Evolutionary conservation across 2,888 invertebrate genomes (phyloP).

Genomic region (Carpatolechia fugitivella): DNA sequence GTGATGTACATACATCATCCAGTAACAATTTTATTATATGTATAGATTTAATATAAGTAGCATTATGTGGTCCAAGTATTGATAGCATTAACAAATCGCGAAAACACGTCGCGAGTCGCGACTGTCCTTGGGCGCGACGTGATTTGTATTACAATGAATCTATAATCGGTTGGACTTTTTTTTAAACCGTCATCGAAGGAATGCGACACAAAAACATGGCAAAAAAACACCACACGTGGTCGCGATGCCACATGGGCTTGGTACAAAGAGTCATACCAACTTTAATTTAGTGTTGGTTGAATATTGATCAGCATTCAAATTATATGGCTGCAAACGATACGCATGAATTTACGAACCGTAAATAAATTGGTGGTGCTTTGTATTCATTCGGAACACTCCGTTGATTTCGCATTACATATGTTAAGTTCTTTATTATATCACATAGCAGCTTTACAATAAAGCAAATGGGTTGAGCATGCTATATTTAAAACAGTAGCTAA

Average conservation of each 20-base stretch:
- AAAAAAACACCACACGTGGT: constrained; percentile 47
- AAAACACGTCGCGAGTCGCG: constrained; percentile 10
- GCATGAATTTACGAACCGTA: neutral
- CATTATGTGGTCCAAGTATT: neutral
- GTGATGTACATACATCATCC: no score
- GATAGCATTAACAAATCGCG: constrained; percentile 8
- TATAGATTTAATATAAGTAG: no score
- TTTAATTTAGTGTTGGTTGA: no score
- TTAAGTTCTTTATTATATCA: neutral
- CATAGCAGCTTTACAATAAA: no score
- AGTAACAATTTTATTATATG: no score
- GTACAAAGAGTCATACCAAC: neutral
- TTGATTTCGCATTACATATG: neutral
- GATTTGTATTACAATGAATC: constrained; percentile 46
- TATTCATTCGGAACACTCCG: neutral
- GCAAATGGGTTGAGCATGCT: no score
- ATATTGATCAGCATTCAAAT: no score
- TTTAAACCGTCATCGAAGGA: constrained; percentile 44
- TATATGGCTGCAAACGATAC: no score
- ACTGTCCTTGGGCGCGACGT: constrained; percentile 38
- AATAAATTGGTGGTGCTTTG: neutral
- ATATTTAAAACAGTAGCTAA: no score
- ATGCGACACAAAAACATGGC: constrained; percentile 45
- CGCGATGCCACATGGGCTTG: constrained; percentile 25
- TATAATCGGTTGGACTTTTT: constrained; percentile 33